Conservation (phyloP, 2,888 invertebrate species). For the Euplagia quadripunctaria region DNA sequence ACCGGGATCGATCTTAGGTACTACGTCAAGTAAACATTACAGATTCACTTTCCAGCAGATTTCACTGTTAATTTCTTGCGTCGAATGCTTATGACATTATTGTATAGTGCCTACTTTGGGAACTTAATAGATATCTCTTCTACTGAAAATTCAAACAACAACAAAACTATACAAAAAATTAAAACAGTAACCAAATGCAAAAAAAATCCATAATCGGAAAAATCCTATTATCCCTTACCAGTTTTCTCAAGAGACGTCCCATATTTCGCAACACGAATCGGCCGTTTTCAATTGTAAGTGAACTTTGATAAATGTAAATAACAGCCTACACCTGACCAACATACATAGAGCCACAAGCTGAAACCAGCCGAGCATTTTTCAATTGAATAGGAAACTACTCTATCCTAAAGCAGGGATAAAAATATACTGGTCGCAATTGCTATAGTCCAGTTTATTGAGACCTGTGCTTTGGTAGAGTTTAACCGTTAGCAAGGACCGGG, state of each 20-base stretch:
- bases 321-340: slow-evolving; percentile 60
- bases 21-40: too few species aligned
- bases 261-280: slow-evolving; percentile 79
- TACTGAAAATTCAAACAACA: too few species aligned
- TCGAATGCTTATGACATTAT: too few species aligned
- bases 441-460: slow-evolving; percentile 37
- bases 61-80: too few species aligned
- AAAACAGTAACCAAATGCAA: not conserved
- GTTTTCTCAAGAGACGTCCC: slow-evolving; percentile 76
- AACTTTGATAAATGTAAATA: slow-evolving; percentile 73
- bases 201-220: slow-evolving; percentile 31
- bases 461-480: slow-evolving; percentile 23
- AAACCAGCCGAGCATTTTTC: slow-evolving; percentile 21
- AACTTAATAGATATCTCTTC: too few species aligned
- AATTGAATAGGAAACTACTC: slow-evolving; percentile 18
- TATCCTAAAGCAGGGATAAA: slow-evolving; percentile 22
- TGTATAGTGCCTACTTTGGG: too few species aligned
- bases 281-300: slow-evolving; percentile 76
- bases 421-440: slow-evolving; percentile 25
- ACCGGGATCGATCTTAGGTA: too few species aligned
- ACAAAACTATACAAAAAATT: too few species aligned
- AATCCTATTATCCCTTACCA: slow-evolving; percentile 56
- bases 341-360: slow-evolving; percentile 43
- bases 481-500: slow-evolving; percentile 32
- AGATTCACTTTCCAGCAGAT: too few species aligned